Evolutionary conservation across 2,797 vertebrate genomes (phyloP), one percentile per base, ranked within the genome.

Genomic region (Liasis olivaceus): DNA sequence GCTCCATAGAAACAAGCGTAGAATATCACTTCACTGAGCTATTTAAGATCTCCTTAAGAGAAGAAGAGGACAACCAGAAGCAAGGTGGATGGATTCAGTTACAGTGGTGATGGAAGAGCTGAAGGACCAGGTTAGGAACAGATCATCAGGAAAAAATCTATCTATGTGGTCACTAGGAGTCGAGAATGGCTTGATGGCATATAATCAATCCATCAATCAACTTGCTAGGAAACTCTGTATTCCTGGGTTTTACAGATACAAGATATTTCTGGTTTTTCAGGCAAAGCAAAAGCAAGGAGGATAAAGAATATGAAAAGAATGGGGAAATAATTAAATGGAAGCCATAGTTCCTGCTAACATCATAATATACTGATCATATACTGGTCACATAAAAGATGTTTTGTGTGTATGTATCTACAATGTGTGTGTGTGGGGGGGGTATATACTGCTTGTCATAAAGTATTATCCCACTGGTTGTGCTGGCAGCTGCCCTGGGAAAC

Each of bases 231-330:
- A 59, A 86, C 1, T 3, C 28, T 90, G 31, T 22, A 47, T 72
- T 89, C 12, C 51, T 64, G 22, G 72, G 15, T 84, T 64, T 72
- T 60, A 28, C 72, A 77, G 62, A 64, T 84, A 59, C 51, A 42
- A 63, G 85, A n/a, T 90, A 88, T 93, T 90, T 93, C 85, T 87
- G 60, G 58, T 59, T 93, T 93, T 93, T 85, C 59, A 5, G 28
- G 85, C 69, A n/a, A 89, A 88, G 85, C 85, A 26, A 87, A 84
- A 64, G 85, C 5, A 26, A 87, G 13, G 47, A 11, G 22, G 4
- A 13, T 42, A 47, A 47, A 51, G 42, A 81, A 63, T 63, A 60
- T 28, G 72, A 15, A 85, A 58, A 81, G 36, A 4, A 58, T 90
- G 8, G 26, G 47, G 59, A 36, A 90, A 14, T 59, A 56, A 24